These are phyloP conservation scores for Drosophila pseudoobscura DNA, from an alignment of 1,140 invertebrate genomes.

Conservation along the genomic window DNA sequence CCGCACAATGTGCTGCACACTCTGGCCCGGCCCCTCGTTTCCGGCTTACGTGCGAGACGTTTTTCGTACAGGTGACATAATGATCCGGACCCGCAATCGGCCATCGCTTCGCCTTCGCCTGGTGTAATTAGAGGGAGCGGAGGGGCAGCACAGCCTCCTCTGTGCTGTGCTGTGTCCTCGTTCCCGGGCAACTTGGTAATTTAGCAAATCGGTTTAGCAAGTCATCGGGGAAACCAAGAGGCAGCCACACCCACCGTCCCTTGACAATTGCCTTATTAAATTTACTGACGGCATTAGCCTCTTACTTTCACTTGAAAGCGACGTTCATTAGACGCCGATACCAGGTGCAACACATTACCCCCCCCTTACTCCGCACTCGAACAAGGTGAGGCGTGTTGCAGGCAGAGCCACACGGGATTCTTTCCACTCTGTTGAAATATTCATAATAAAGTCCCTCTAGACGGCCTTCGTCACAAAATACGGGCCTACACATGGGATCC, in stretches of 20 bases:
- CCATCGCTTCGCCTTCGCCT: slow-evolving; percentile 30
- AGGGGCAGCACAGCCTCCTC: slow-evolving; percentile 4
- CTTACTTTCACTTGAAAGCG: slow-evolving; percentile 40
- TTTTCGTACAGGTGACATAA: slow-evolving; percentile 76
- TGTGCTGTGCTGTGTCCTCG: neutral
- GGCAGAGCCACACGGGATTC: too few relatives aligned
- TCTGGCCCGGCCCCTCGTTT: slow-evolving; percentile 37
- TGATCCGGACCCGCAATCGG: slow-evolving; percentile 55
- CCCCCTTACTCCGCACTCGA: too few relatives aligned
- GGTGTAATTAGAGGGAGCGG: slow-evolving; percentile 57
- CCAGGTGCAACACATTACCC: neutral
- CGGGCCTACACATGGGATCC: too few relatives aligned
- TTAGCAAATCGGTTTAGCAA: slow-evolving; percentile 73
- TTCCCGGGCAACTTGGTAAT: slow-evolving; percentile 56
- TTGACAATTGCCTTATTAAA: slow-evolving; percentile 53
- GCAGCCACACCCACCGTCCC: too few relatives aligned
- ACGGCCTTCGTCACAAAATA: too few relatives aligned
- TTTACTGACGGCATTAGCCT: slow-evolving; percentile 47
- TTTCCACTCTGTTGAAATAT: too few relatives aligned
- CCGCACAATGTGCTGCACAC: slow-evolving; percentile 62
- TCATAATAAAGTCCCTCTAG: too few relatives aligned
- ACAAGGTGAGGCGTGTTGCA: too few relatives aligned
- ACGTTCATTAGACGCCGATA: slow-evolving; percentile 2
- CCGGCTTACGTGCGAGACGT: slow-evolving; percentile 73
- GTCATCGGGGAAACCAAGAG: slow-evolving; percentile 33